phyloP scores from a whole-genome alignment of 2,797 vertebrate species.

The Oreortyx pictus region DNA sequence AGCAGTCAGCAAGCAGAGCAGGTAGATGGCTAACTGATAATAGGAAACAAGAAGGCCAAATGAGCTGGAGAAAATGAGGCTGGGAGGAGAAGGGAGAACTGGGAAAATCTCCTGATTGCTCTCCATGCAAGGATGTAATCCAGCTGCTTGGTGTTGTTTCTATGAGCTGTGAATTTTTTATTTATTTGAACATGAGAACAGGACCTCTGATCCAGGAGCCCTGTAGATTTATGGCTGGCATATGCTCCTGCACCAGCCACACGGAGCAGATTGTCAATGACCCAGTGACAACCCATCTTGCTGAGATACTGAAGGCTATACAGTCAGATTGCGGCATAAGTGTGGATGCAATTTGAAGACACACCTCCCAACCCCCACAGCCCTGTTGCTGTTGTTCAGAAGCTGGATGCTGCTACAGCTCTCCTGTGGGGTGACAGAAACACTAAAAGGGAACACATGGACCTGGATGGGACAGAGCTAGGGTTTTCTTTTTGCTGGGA shows the following conservation, averaged over 20 bases:
- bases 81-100: neutral
- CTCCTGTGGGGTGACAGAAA: neutral
- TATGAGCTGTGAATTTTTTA: neutral
- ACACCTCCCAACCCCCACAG: neutral
- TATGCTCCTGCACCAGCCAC: constrained; percentile 12
- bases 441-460: neutral
- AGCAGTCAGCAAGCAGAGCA: neutral
- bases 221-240: constrained; percentile 50
- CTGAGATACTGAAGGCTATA: neutral
- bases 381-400: neutral
- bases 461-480: neutral
- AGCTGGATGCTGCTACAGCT: neutral
- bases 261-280: constrained; percentile 40
- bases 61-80: neutral
- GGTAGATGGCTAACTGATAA: neutral
- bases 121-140: neutral
- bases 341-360: neutral
- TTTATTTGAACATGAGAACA: constrained; percentile 45
- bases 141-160: neutral
- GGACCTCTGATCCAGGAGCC: constrained; percentile 14
- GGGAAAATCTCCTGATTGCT: neutral
- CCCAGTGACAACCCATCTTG: constrained; percentile 23
- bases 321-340: neutral
- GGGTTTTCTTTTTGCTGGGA: neutral
- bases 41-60: neutral